These are phyloP conservation scores for Pipistrellus pipistrellus DNA, from an alignment of 2,797 vertebrate species.

Conservation along the genomic window DNA sequence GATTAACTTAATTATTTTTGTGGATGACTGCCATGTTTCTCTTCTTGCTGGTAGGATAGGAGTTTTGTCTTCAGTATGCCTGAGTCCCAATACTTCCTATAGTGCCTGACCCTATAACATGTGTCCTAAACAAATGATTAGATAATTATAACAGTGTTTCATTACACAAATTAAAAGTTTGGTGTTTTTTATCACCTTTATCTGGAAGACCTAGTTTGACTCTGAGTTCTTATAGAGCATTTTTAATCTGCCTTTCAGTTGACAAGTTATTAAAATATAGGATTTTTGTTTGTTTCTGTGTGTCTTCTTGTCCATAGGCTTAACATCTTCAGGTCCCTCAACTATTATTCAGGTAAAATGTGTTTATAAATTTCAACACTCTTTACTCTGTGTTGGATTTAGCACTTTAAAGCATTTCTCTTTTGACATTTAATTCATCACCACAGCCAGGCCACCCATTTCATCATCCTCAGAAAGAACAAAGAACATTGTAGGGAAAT, in stretches of 20 bases:
- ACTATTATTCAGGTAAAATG: not conserved
- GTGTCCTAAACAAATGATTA: not conserved
- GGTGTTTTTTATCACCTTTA: conserved; percentile 33
- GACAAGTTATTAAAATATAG: conserved; percentile 10
- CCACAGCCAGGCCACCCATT: not conserved
- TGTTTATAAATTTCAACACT: not conserved
- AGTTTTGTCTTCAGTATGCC: not conserved
- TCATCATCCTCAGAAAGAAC: not conserved
- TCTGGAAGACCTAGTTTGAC: not conserved
- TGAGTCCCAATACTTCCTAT: not conserved
- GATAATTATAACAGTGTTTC: not conserved
- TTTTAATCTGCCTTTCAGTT: not conserved
- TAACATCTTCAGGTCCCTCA: not conserved
- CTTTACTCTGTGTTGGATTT: not conserved
- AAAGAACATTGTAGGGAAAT: not conserved
- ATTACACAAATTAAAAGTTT: not conserved
- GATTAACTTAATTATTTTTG: conserved; percentile 71
- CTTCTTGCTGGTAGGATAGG: not conserved
- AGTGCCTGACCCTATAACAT: not conserved
- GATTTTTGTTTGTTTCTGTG: not conserved
- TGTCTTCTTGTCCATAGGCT: not conserved
- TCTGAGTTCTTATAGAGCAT: not conserved
- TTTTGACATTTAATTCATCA: conserved; percentile 14
- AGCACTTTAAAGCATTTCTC: not conserved
- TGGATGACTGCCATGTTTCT: conserved; percentile 66